Conservation (phyloP, 2,113 vertebrate genomes). For the Maccullochella peelii region DNA sequence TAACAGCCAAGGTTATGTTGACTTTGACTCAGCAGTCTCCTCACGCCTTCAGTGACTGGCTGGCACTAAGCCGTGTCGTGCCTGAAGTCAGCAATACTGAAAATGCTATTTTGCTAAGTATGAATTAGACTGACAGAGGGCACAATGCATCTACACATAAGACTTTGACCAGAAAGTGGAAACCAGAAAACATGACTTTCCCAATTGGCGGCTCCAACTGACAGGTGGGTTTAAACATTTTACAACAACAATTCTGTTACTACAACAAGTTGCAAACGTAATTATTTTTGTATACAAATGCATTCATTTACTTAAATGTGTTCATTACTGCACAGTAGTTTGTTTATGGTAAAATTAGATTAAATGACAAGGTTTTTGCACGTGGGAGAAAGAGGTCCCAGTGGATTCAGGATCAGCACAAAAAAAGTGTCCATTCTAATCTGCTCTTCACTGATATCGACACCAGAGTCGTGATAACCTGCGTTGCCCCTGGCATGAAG, state of each 20-base stretch:
- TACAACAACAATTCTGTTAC: not conserved
- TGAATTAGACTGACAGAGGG: not conserved
- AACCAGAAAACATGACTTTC: not conserved
- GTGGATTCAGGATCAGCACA: not conserved
- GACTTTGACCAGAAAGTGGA: not conserved
- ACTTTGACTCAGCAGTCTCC: constrained; percentile 60
- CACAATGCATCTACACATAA: not conserved
- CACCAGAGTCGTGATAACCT: not conserved
- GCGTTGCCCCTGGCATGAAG: not conserved
- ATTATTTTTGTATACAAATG: not conserved
- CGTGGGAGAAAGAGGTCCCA: not conserved
- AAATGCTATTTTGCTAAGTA: not conserved
- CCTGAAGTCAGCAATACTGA: constrained; percentile 42
- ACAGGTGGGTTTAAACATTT: not conserved
- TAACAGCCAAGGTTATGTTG: constrained; percentile 31
- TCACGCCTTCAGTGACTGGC: constrained; percentile 23
- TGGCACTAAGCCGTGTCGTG: constrained; percentile 3
- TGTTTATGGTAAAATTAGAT: not conserved
- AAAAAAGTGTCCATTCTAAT: not conserved
- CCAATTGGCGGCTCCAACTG: no score
- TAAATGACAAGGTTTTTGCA: not conserved
- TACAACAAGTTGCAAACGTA: not conserved
- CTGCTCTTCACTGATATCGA: not conserved
- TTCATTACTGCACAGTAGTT: not conserved
- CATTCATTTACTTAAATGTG: no score